phyloP scores from a whole-genome alignment of 2,888 invertebrate genomes.

The Darwinula stevensoni region DNA sequence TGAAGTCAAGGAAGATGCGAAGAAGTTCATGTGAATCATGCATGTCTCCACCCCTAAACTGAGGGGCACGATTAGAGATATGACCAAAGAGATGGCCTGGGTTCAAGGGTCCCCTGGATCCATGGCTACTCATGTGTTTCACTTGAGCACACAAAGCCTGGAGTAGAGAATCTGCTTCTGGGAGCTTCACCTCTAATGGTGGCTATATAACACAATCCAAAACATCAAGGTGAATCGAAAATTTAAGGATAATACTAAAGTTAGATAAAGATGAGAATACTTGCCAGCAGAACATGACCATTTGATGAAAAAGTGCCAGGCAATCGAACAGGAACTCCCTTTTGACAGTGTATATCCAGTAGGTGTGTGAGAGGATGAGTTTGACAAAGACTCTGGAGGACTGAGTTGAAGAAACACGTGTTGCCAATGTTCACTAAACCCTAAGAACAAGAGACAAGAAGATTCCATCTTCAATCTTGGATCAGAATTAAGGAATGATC shows the following conservation, averaged over 20 bases:
- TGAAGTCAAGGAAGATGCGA: slow-evolving; percentile 59
- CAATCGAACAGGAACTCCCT: slow-evolving; percentile 7
- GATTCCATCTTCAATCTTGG: too few species aligned
- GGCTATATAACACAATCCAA: too few species aligned
- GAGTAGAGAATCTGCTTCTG: too few species aligned
- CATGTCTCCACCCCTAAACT: slow-evolving; percentile 77
- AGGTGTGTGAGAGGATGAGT: slow-evolving; percentile 10
- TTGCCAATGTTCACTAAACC: slow-evolving; percentile 76
- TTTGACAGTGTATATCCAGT: slow-evolving; percentile 10
- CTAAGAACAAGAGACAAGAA: slow-evolving; percentile 25
- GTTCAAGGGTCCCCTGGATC: slow-evolving; percentile 12
- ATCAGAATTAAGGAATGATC: too few species aligned
- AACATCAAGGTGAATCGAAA: too few species aligned
- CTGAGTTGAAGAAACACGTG: slow-evolving; percentile 90
- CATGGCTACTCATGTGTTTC: too few species aligned
- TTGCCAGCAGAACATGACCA: too few species aligned
- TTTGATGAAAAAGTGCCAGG: too few species aligned
- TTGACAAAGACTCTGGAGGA: slow-evolving; percentile 67
- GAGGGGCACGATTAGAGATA: slow-evolving; percentile 22
- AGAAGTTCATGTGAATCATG: slow-evolving; percentile 90
- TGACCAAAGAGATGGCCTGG: slow-evolving; percentile 16
- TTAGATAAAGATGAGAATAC: too few species aligned
- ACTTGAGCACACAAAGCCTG: too few species aligned
- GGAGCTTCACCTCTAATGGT: too few species aligned
- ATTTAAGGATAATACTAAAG: too few species aligned